Evolutionary conservation across 1,140 invertebrate genomes (phyloP).

Genomic region (Pentalonia nigronervosa): DNA sequence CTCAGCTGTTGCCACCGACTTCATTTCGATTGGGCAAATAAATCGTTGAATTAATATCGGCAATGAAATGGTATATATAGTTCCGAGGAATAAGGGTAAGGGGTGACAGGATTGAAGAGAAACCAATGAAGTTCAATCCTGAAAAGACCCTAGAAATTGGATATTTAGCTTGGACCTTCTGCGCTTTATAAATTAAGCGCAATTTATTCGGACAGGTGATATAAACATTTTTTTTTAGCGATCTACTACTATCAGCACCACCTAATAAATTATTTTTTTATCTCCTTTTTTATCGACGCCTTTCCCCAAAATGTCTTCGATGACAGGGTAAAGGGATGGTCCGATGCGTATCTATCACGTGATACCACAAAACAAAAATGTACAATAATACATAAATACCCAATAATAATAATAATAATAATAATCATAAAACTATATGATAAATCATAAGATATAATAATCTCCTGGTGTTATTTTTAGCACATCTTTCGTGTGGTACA

Average conservation of each 20-base stretch:
- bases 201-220: slow-evolving; percentile 45
- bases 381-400: too few relatives aligned
- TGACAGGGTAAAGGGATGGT: not conserved
- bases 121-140: slow-evolving; percentile 21
- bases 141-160: slow-evolving; percentile 42
- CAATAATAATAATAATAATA: too few relatives aligned
- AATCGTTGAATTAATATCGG: slow-evolving; percentile 37
- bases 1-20: slow-evolving; percentile 35
- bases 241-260: not conserved
- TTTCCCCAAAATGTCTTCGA: not conserved
- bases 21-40: slow-evolving; percentile 16
- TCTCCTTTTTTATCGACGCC: not conserved
- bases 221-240: slow-evolving; percentile 37
- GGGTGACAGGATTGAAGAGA: not conserved
- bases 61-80: not conserved
- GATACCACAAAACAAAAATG: not conserved
- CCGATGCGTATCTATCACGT: not conserved
- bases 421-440: too few relatives aligned
- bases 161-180: slow-evolving; percentile 36
- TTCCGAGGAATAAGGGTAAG: not conserved
- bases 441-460: too few relatives aligned
- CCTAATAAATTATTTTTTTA: not conserved
- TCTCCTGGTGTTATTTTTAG: not conserved
- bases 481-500: not conserved
- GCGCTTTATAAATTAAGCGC: slow-evolving; percentile 47